Evolutionary conservation across 2,888 invertebrate genomes (phyloP).

Genomic region (Netelia virgata): DNA sequence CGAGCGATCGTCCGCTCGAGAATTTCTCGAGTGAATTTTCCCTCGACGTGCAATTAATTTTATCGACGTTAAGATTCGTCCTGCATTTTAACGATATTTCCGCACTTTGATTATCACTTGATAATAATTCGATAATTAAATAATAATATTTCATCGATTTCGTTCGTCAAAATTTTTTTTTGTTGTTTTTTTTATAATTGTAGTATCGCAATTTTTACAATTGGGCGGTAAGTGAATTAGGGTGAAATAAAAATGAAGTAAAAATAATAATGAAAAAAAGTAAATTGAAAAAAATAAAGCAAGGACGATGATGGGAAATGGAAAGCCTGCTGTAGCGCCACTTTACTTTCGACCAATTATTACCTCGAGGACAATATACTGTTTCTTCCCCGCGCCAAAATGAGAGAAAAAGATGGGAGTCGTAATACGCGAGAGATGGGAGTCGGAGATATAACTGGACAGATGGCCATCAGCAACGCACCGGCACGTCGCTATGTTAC

Average conservation of each 20-base stretch:
- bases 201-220: background rate
- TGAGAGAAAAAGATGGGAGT: constrained; percentile 35
- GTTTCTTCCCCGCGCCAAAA: constrained; percentile 22
- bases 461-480: constrained; percentile 67
- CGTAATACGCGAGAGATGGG: constrained; percentile 39
- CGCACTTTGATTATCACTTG: background rate
- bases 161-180: background rate
- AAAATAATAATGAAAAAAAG: background rate
- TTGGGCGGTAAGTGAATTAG: background rate
- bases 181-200: no score
- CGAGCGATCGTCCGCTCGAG: background rate
- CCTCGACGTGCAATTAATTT: background rate
- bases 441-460: constrained; percentile 59
- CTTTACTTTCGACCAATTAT: constrained; percentile 70
- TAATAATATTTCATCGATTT: background rate
- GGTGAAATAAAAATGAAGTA: background rate
- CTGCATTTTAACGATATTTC: background rate
- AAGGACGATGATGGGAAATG: constrained; percentile 48
- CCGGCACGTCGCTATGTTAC: constrained; percentile 64
- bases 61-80: background rate
- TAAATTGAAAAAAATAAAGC: constrained; percentile 7
- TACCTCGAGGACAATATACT: constrained; percentile 54
- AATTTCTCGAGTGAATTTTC: background rate
- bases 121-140: background rate
- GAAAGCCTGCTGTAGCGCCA: constrained; percentile 61